Conservation (phyloP, 2,113 vertebrate species). For the Myrmecophaga tridactyla region DNA sequence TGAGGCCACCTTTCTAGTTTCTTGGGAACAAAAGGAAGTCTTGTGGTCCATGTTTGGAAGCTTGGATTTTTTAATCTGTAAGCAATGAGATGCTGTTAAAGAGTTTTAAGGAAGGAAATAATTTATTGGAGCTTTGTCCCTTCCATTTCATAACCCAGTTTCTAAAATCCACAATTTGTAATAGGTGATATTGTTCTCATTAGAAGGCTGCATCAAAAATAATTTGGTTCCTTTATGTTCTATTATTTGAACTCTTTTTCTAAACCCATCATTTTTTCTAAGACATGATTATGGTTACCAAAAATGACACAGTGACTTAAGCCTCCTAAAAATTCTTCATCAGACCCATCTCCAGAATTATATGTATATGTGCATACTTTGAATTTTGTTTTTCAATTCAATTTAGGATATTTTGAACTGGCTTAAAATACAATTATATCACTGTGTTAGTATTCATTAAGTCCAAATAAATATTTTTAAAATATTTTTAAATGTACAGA, state of each 20-base stretch:
- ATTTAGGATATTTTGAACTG: constrained; percentile 33
- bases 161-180: neutral
- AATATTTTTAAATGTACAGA: neutral
- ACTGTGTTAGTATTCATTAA: neutral
- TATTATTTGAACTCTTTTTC: constrained; percentile 1
- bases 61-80: neutral
- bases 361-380: neutral
- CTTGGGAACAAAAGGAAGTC: neutral
- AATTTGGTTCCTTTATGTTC: neutral
- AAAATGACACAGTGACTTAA: constrained; percentile 2
- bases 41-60: neutral
- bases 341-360: constrained; percentile 15
- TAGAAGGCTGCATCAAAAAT: neutral
- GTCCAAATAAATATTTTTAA: constrained; percentile 20
- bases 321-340: neutral
- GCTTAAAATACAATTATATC: neutral
- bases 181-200: constrained; percentile 31
- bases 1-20: neutral
- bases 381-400: constrained; percentile 26
- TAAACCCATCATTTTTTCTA: constrained; percentile 6
- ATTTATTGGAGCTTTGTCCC: neutral
- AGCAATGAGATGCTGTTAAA: neutral
- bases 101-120: constrained; percentile 18
- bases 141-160: constrained; percentile 27
- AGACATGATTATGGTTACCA: neutral